phyloP scores from a whole-genome alignment of 2,888 invertebrate genomes.

The Thymelicus sylvestris region DNA sequence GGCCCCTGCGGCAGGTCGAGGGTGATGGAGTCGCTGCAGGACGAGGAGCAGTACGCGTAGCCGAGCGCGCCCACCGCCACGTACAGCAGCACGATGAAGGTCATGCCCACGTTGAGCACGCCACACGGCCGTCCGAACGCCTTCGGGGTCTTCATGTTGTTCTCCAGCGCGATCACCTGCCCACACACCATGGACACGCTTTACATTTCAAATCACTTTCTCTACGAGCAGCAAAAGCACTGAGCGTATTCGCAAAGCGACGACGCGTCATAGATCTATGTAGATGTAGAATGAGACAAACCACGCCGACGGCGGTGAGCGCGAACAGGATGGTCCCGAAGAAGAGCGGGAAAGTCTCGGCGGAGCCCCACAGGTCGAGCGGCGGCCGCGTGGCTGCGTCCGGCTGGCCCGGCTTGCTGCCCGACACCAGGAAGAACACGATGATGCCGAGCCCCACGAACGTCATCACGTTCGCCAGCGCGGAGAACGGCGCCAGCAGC shows the following conservation, averaged over 20 bases:
- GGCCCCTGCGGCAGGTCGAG: slow-evolving; percentile 88
- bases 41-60: slow-evolving; percentile 91
- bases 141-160: slow-evolving; percentile 94
- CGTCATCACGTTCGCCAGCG: slow-evolving; percentile 92
- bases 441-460: slow-evolving; percentile 90
- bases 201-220: not conserved
- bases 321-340: slow-evolving; percentile 97
- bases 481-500: slow-evolving; percentile 92
- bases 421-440: slow-evolving; percentile 87
- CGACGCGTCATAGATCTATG: not conserved
- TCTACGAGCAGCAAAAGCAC: no score
- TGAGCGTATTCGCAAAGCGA: no score
- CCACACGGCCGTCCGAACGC: slow-evolving; percentile 91
- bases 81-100: slow-evolving; percentile 90
- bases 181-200: not conserved
- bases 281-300: slow-evolving; percentile 67
- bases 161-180: slow-evolving; percentile 95
- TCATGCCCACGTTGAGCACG: slow-evolving; percentile 93
- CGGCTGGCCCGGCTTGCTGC: slow-evolving; percentile 73
- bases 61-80: slow-evolving; percentile 93
- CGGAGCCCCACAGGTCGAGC: slow-evolving; percentile 70
- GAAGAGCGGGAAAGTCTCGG: slow-evolving; percentile 88
- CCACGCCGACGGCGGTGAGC: slow-evolving; percentile 92
- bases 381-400: slow-evolving; percentile 45
- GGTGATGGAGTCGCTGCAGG: slow-evolving; percentile 90